A percentile compares a stretch with the other conserved stretches of the same genome.
Evolutionary conservation across 2,888 invertebrate species (phyloP).

Genomic region (Drosophila neoperkinsi): DNA sequence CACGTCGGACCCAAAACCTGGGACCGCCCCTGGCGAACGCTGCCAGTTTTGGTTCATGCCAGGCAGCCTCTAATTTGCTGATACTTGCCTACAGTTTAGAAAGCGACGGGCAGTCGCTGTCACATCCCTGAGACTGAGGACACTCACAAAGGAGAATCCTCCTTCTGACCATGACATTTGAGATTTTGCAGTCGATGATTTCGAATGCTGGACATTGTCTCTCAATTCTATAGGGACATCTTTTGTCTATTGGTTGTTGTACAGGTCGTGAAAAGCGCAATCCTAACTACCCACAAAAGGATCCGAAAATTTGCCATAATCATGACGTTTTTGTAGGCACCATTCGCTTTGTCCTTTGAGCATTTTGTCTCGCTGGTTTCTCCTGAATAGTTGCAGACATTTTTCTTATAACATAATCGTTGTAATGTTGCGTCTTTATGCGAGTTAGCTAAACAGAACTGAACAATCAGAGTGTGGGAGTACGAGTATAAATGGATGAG

Average conservation of each 20-base stretch:
- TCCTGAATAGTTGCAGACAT: constrained; percentile 41
- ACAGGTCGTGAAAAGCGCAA: constrained; percentile 71
- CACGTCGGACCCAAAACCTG: constrained; percentile 38
- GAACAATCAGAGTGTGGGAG: constrained; percentile 4
- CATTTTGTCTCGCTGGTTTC: constrained; percentile 39
- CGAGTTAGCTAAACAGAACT: constrained; percentile 39
- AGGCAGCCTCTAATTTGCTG: constrained; percentile 73
- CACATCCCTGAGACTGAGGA: constrained; percentile 17
- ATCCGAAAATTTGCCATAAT: constrained; percentile 81
- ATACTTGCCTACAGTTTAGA: constrained; percentile 77
- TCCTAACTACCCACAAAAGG: constrained; percentile 74
- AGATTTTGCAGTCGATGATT: constrained; percentile 81
- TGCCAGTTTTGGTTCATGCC: constrained; percentile 44
- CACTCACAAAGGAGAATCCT: constrained; percentile 55
- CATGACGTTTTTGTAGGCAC: constrained; percentile 65
- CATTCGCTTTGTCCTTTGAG: constrained; percentile 12
- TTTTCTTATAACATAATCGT: constrained; percentile 64
- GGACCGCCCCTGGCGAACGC: constrained; percentile 67
- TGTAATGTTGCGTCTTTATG: constrained; percentile 73
- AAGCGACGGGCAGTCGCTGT: constrained; percentile 48
- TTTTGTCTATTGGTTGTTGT: constrained; percentile 11
- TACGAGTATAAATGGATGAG: constrained; percentile 24
- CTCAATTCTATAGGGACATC: constrained; percentile 35
- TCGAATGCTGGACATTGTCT: constrained; percentile 61
- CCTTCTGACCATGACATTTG: constrained; percentile 67